phyloP scores from a whole-genome alignment of 2,797 vertebrate species.

The Lycodopsis pacificus region DNA sequence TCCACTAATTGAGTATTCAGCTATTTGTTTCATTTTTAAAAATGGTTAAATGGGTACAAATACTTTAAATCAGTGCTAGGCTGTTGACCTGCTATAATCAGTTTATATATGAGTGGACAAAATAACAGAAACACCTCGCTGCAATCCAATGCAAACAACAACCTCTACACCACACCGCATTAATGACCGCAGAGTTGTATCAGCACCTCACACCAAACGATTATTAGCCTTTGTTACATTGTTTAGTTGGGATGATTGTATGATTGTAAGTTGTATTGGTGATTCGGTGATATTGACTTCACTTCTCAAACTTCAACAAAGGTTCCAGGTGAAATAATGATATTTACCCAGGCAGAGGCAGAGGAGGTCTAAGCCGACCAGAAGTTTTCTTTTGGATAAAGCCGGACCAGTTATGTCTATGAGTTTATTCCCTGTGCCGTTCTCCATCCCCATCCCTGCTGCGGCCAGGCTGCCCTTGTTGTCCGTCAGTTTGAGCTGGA shows the following conservation, averaged over 20 bases:
- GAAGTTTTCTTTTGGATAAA: constrained; percentile 73
- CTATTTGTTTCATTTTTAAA: neutral
- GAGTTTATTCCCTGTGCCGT: constrained; percentile 59
- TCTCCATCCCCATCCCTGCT: constrained; percentile 63
- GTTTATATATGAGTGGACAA: neutral
- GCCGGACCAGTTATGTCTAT: constrained; percentile 55
- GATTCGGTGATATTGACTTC: neutral
- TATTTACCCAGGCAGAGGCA: constrained; percentile 79
- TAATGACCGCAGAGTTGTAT: neutral
- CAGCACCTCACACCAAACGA: neutral
- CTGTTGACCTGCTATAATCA: neutral
- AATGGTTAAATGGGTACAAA: neutral
- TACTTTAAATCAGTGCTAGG: neutral
- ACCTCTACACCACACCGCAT: neutral
- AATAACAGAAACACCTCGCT: neutral
- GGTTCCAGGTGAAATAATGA: neutral
- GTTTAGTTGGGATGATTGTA: neutral
- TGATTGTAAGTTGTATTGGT: neutral
- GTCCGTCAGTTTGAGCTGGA: constrained; percentile 67
- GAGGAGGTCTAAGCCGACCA: constrained; percentile 78
- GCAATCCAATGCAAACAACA: neutral
- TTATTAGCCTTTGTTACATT: neutral
- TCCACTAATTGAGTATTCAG: neutral
- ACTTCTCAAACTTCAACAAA: constrained; percentile 1
- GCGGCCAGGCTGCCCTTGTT: constrained; percentile 29